Base-by-base conservation (phyloP, 2,888 invertebrate genomes). In the Zygaena filipendulae region DNA sequence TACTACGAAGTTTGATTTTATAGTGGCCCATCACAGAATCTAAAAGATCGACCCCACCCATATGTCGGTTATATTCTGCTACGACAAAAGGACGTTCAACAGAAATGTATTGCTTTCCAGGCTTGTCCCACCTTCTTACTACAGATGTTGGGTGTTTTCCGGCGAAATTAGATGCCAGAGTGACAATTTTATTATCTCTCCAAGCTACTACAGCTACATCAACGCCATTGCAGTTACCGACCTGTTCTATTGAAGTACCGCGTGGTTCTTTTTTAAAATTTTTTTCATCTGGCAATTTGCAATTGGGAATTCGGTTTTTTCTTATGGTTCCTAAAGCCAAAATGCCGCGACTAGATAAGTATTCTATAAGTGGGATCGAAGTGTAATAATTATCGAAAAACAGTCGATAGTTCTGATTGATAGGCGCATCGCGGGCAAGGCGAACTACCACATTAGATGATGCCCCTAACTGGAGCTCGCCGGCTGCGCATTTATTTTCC, bases 361-460 rank as follows among this genome's bases (percentile, higher is more conserved):
- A 42, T n/a, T 26, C 35, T 10, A 52, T 12, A 8, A 58, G 16
- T 7, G 16, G 16, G 16, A 16, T 16, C 16, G 16, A 16, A 7
- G 16, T 16, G 16, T 16, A 49, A 7, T 16, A 16, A 16, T 16
- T 16, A 16, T 16, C 16, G 7, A 16, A 55, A 38, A 49, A 60
- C n/a, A 62, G 10, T 35, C 36, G 27, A 31, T 51, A 49, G 36
- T 55, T 53, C 35, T 21, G 33, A 39, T 14, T 52, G 4, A 12
- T 45, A 42, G n/a, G 49, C 49, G 27, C 37, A 14, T 36, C 40
- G 27, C 52, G 27, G 11, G 43, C 30, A 16, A 62, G 38, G n/a
- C 57, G 39, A 7, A 59, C 42, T 7, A 59, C 52, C 16, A 54
- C 38, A 42, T 59, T 27, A 39, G 39, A 40, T 26, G 41, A 41